Evolutionary conservation across 2,113 vertebrate species (phyloP).

Genomic region (Sorex fumeus): DNA sequence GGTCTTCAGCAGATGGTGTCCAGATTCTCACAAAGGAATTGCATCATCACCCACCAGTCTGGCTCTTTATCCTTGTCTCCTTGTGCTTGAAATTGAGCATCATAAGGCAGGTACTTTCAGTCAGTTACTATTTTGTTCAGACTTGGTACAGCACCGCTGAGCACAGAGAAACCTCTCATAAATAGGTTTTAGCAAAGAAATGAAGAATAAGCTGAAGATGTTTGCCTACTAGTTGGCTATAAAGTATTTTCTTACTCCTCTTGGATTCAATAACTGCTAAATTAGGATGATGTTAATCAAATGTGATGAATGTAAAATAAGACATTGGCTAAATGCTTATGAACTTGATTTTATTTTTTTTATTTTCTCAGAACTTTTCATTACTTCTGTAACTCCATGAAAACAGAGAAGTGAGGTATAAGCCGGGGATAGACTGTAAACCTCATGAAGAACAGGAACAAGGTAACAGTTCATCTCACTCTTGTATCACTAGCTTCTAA

Average conservation of each 20-base stretch:
- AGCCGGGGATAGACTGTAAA: not conserved
- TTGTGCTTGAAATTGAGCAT: not conserved
- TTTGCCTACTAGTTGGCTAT: not conserved
- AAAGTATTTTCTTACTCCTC: not conserved
- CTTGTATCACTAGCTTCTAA: not conserved
- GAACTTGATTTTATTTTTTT: conserved; percentile 13
- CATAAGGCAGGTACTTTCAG: not conserved
- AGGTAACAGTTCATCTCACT: not conserved
- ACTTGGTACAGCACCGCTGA: not conserved
- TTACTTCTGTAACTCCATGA: not conserved
- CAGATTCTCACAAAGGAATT: not conserved
- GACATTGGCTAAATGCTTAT: conserved; percentile 16
- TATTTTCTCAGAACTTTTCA: conserved; percentile 49
- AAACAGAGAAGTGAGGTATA: conserved; percentile 19
- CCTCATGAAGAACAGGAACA: not conserved
- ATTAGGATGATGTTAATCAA: not conserved
- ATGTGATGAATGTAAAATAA: not conserved
- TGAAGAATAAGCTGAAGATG: not conserved
- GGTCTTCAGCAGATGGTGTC: not conserved
- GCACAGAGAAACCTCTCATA: not conserved
- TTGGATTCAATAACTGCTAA: not conserved
- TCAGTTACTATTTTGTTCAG: not conserved
- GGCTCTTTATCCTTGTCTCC: conserved; percentile 3
- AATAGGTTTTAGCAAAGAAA: conserved; percentile 33
- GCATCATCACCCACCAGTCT: not conserved